A percentile compares a stretch with the other conserved stretches of the same genome.
phyloP scores from a whole-genome alignment of 2,797 vertebrate species.

The Ispidina lecontei region DNA sequence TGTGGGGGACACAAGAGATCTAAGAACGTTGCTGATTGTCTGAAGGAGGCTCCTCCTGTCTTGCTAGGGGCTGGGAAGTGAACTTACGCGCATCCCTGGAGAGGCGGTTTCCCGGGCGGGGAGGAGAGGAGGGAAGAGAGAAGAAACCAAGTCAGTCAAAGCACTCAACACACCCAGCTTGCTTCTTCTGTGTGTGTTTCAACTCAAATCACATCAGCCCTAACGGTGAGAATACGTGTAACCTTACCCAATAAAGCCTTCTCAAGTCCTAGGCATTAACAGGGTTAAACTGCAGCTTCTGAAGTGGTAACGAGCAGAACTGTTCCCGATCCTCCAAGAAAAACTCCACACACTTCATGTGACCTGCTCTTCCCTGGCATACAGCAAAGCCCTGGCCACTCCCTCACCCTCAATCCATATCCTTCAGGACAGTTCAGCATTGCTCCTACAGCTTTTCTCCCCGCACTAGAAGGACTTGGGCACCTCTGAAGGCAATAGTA shows the following conservation, averaged over 20 bases:
- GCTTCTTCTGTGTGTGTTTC: not conserved
- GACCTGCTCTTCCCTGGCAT: constrained; percentile 57
- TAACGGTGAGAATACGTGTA: constrained; percentile 20
- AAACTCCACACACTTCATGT: constrained; percentile 67
- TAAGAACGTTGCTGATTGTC: constrained; percentile 28
- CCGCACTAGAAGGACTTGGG: constrained; percentile 60
- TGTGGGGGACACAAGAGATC: constrained; percentile 72
- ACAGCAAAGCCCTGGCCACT: constrained; percentile 63
- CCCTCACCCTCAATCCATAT: constrained; percentile 65
- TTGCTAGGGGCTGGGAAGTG: not conserved
- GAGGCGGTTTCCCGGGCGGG: constrained; percentile 57
- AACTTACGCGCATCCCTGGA: constrained; percentile 97
- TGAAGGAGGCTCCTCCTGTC: not conserved
- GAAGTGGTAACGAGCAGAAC: constrained; percentile 60
- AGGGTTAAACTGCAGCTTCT: constrained; percentile 51
- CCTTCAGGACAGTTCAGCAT: constrained; percentile 55
- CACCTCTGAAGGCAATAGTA: constrained; percentile 61
- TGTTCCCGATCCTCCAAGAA: constrained; percentile 73
- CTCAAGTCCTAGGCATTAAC: constrained; percentile 13
- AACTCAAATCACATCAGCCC: constrained; percentile 49
- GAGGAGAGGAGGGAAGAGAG: constrained; percentile 48
- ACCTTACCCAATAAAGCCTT: constrained; percentile 55
- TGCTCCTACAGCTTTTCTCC: constrained; percentile 20
- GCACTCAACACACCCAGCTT: not conserved
- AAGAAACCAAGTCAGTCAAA: constrained; percentile 76